Evolutionary conservation across 2,888 invertebrate species (phyloP).

Genomic region (Eupithecia subfuscata): DNA sequence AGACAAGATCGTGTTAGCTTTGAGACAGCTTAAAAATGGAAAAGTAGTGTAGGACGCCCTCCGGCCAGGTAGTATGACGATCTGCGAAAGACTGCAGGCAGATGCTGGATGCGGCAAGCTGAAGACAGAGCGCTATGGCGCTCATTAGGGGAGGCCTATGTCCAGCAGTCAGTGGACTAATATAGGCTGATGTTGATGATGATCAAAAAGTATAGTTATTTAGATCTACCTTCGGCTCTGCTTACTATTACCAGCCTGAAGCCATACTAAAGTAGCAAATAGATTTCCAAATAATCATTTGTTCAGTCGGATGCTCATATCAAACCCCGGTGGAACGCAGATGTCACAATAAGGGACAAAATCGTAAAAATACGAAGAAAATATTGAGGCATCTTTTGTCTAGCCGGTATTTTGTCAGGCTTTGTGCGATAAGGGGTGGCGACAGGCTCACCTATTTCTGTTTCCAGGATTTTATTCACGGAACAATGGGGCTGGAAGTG

Average conservation of each 20-base stretch:
- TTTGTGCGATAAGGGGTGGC: constrained; percentile 55
- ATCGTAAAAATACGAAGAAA: constrained; percentile 44
- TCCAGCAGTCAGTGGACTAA: no score
- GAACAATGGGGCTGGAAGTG: constrained; percentile 27
- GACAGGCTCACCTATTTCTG: constrained; percentile 54
- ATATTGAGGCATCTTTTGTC: constrained; percentile 55
- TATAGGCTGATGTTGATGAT: no score
- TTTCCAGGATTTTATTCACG: constrained; percentile 53
- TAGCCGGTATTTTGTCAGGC: constrained; percentile 61
- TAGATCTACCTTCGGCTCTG: not conserved
- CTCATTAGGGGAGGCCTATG: no score
- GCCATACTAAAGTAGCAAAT: not conserved
- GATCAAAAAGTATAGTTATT: not conserved
- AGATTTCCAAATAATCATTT: constrained; percentile 9
- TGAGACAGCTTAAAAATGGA: no score
- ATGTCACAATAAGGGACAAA: constrained; percentile 23
- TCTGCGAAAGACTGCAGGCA: no score
- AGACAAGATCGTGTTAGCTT: no score
- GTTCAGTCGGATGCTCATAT: not conserved
- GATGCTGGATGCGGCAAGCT: no score
- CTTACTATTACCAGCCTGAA: not conserved
- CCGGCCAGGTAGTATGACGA: no score
- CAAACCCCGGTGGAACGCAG: not conserved
- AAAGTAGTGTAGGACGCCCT: no score
- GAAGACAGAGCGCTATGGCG: no score